Base-by-base conservation (phyloP, 2,113 vertebrate genomes). In the Irena cyanogastra region DNA sequence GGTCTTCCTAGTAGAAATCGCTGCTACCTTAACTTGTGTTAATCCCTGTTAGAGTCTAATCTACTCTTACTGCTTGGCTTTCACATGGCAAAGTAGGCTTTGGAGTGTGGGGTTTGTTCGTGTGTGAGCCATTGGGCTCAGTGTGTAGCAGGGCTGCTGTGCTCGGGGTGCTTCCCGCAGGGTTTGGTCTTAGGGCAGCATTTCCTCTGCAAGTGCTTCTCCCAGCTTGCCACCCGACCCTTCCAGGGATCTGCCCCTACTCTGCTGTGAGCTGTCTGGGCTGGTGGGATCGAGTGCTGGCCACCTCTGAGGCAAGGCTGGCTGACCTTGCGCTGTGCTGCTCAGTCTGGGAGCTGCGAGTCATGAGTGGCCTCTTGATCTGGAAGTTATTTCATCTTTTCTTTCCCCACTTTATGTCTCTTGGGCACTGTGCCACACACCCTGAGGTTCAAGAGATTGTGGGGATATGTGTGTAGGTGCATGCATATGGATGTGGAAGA, bases 1-100 rank as follows among this genome's bases (percentile, higher is more conserved):
- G 17, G 21, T 82, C 79, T 84, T 53, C 12, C 15, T 31, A 23
- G 77, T 84, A 86, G 93, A 92, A 95, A 69, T 86, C 1, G 37
- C 61, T 79, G 57, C 61, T 91, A 64, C 80, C 80, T 96, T 93
- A 89, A 63, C 65, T 86, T 84, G 49, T 89, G 93, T 96, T 96
- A 96, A 97, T 94, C 94, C 95, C 64, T 92, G 61, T 95, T 95
- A 95, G 88, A 60, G 90, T 82, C 92, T 97, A 95, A 96, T 96
- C 95, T 94, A 81, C 90, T 93, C 80, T 93, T 97, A 82, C 72
- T 79, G 93, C 65, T 95, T 0, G 3, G 94, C 92, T 94, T 95
- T 93, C 80, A 64, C 2, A 5, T 88, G 75, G 69, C 60, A 68
- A 78, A 90, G 74, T 64, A 92, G 83, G 88, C 90, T 97, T 92